phyloP scores from a whole-genome alignment of 2,113 vertebrate species.

The Lagopus muta region DNA sequence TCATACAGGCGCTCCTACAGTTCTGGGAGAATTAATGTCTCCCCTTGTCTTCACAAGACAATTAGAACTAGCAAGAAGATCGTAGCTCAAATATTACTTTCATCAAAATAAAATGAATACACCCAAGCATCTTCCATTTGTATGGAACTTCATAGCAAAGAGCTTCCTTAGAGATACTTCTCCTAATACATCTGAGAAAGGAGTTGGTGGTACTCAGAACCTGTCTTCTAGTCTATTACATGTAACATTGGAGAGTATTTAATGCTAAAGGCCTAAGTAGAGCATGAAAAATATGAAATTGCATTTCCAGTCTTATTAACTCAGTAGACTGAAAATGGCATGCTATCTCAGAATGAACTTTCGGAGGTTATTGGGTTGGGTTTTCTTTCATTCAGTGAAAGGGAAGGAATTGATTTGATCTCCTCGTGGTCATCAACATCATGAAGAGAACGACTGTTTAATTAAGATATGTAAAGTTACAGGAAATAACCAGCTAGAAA shows the following conservation, averaged over 20 bases:
- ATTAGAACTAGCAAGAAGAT: not conserved
- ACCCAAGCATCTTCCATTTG: not conserved
- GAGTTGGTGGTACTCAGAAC: not conserved
- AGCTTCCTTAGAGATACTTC: not conserved
- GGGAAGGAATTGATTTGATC: not conserved
- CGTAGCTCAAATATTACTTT: not conserved
- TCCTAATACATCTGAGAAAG: not conserved
- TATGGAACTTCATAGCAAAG: not conserved
- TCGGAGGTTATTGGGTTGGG: not conserved
- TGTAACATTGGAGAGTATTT: not conserved
- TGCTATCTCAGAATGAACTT: not conserved
- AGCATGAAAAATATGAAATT: not conserved
- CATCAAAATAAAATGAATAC: not conserved
- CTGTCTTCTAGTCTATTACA: not conserved
- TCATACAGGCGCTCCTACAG: constrained; percentile 1
- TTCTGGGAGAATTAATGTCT: not conserved
- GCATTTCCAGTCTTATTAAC: not conserved
- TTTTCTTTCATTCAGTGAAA: not conserved
- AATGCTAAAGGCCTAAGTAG: not conserved
- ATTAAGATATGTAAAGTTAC: not conserved
- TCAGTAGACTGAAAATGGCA: not conserved
- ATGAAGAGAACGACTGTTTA: not conserved
- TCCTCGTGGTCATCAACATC: not conserved
- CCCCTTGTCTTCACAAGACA: not conserved
- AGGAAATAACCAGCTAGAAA: not conserved